Conservation (phyloP, 2,888 invertebrate species). For the Patella caerulea region DNA sequence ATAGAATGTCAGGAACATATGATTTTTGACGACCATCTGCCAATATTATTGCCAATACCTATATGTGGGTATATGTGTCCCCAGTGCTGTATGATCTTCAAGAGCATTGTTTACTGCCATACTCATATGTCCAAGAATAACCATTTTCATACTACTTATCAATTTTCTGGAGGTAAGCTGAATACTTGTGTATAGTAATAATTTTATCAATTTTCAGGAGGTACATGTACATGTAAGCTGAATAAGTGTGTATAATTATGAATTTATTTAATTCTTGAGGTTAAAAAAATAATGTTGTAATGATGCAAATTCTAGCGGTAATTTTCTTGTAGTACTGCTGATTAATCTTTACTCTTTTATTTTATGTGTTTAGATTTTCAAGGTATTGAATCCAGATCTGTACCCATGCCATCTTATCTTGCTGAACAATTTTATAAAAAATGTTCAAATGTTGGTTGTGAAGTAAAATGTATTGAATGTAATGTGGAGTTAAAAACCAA, state of each 20-base stretch:
- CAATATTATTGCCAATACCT: slow-evolving; percentile 27
- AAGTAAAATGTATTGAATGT: slow-evolving; percentile 28
- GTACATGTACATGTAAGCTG: background rate
- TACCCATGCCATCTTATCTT: slow-evolving; percentile 16
- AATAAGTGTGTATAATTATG: background rate
- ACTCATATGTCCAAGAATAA: slow-evolving; percentile 24
- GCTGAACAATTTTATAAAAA: slow-evolving; percentile 21
- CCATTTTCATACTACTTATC: slow-evolving; percentile 22
- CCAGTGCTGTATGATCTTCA: slow-evolving; percentile 32
- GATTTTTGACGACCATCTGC: slow-evolving; percentile 27
- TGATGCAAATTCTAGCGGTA: no score
- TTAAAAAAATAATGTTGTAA: no score
- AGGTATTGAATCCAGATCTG: slow-evolving; percentile 8
- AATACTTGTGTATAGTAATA: background rate
- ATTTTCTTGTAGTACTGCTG: no score
- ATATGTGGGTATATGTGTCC: slow-evolving; percentile 37
- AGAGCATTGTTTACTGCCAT: slow-evolving; percentile 18
- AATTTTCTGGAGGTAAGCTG: slow-evolving; percentile 26
- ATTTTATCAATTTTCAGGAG: background rate
- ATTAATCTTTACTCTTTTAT: no score
- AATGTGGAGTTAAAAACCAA: slow-evolving; percentile 16
- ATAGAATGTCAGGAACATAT: slow-evolving; percentile 29
- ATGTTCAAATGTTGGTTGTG: slow-evolving; percentile 17
- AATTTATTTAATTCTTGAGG: background rate
- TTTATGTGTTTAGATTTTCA: no score